phyloP scores from a whole-genome alignment of 2,113 vertebrate species.

The Puntigrus tetrazona region DNA sequence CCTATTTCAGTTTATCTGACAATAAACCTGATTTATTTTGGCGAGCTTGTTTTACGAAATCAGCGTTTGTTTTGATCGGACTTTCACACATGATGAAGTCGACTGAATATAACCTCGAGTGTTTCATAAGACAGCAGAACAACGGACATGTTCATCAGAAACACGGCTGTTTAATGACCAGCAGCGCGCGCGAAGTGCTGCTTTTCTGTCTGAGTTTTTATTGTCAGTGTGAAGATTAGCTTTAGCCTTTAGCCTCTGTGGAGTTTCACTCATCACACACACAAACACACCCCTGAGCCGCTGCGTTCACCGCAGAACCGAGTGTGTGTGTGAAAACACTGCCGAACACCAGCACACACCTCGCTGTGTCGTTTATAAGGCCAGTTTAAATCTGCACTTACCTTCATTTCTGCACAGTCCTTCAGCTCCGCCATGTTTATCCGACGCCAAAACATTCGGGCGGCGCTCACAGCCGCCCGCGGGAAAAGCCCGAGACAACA shows the following conservation, averaged over 20 bases:
- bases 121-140: neutral
- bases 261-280: neutral
- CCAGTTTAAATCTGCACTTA: neutral
- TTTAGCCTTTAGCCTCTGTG: conserved; percentile 18
- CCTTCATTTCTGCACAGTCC: conserved; percentile 38
- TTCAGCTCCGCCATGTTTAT: conserved; percentile 62
- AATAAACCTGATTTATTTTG: no score
- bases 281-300: neutral
- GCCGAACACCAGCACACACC: neutral
- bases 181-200: no score
- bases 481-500: neutral
- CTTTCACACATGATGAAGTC: neutral
- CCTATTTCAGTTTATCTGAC: no score
- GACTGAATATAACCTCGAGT: neutral
- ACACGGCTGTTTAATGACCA: neutral
- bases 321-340: neutral
- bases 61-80: neutral
- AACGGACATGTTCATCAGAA: neutral
- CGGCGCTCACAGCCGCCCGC: conserved; percentile 35
- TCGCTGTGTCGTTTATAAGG: conserved; percentile 15
- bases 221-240: conserved; percentile 14
- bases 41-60: neutral
- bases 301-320: neutral
- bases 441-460: conserved; percentile 58
- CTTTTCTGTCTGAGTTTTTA: neutral